Evolutionary conservation across 2,888 invertebrate species (phyloP).

Genomic region (Thera obeliscata): DNA sequence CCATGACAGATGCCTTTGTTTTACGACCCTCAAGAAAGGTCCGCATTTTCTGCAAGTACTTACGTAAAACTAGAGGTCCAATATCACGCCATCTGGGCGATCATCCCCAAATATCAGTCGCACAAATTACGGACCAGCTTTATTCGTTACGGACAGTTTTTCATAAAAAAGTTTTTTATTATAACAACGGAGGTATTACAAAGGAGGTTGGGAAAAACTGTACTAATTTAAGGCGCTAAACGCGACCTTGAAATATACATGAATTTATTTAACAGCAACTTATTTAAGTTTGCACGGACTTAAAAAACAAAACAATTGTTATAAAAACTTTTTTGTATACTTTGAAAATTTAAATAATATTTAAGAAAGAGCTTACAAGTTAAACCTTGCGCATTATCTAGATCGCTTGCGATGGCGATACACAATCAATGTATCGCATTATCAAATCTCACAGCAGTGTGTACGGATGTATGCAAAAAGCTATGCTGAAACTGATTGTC

Average conservation of each 20-base stretch:
- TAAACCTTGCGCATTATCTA: no score
- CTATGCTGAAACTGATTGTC: no score
- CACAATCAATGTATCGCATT: no score
- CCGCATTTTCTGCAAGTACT: constrained; percentile 60
- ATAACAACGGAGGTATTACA: constrained; percentile 50
- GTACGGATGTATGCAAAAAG: no score
- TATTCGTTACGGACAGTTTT: constrained; percentile 65
- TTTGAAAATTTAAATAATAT: no score
- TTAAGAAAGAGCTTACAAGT: no score
- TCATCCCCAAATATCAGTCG: constrained; percentile 73
- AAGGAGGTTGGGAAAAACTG: neutral
- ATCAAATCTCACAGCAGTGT: no score
- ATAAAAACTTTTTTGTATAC: no score
- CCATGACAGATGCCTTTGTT: constrained; percentile 68
- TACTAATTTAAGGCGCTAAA: neutral
- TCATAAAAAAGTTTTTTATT: constrained; percentile 66
- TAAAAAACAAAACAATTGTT: no score
- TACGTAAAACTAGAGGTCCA: constrained; percentile 75
- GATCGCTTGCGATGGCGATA: no score
- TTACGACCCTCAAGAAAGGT: constrained; percentile 66
- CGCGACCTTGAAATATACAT: neutral
- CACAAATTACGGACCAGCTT: constrained; percentile 69
- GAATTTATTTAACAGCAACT: no score
- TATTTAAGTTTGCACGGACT: no score
- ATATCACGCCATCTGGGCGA: constrained; percentile 77